Base-by-base conservation (phyloP, 2,113 vertebrate species). In the Cranoglanis bouderius region DNA sequence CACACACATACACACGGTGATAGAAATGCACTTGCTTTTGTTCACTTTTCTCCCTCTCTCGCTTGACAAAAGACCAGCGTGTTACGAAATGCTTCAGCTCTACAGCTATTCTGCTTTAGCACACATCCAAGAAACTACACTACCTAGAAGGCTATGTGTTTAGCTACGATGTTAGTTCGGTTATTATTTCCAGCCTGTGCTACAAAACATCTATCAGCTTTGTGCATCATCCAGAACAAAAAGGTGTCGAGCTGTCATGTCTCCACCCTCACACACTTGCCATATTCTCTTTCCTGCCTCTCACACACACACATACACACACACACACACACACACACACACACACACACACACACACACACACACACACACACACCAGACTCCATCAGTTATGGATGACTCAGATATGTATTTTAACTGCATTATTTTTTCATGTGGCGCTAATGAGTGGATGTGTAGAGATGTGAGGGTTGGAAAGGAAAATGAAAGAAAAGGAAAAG, bases 401-500 rank as follows among this genome's bases (percentile, higher is more conserved):
- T 9, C 59, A 63, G 24, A 29, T 29, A 26, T 32, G 26, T 29
- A 7, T 38, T 72, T 72, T 72, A 67, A 32, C 1, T 0, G 19
- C 70, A 26, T 75, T 12, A 43, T 46, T 46, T 51, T 21, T 86
- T 82, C 78, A 40, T 46, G 63, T 74, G 14, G 19, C 6, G 63
- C 21, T 72, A 70, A 88, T 88, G 32, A 72, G 3, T 12, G 46
- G 29, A 80, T 81, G 59, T 67, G 21, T 46, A 12, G 24, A 82
- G 46, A 55, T 29, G 57, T 26, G 59, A 32, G 32, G 35, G 32
- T 35, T 53, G 43, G n/a, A 49, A 18, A 35, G 83, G 51, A 85
- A 55, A 82, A 87, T 59, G 57, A 82, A 57, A 82, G 46, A 57
- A 51, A 86, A 91, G 67, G 32, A 80, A 72, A 90, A 81, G 51